Evolutionary conservation across 2,797 vertebrate genomes (phyloP).

Genomic region (Acrocephalus scirpaceus): DNA sequence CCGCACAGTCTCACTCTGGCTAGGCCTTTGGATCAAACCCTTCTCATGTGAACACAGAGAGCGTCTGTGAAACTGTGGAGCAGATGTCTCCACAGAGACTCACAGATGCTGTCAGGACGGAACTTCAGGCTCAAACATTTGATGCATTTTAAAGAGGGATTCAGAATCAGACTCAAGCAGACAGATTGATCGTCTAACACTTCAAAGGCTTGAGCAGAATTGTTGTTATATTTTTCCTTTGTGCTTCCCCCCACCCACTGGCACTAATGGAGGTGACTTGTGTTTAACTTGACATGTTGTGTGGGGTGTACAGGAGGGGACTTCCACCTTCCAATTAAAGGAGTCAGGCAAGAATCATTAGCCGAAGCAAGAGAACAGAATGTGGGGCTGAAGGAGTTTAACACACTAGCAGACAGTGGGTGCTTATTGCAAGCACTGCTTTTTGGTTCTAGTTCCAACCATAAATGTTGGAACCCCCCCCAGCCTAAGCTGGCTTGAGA

Average conservation of each 20-base stretch:
- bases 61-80: conserved; percentile 76
- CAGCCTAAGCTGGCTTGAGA: background rate
- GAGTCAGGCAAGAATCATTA: conserved; percentile 18
- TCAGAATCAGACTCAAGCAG: conserved; percentile 78
- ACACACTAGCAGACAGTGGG: background rate
- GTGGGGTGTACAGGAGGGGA: conserved; percentile 10
- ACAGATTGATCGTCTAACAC: conserved; percentile 80
- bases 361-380: conserved; percentile 23
- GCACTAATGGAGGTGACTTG: conserved; percentile 64
- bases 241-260: conserved; percentile 42
- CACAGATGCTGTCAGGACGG: conserved; percentile 79
- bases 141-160: conserved; percentile 83
- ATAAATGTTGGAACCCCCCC: too few relatives aligned
- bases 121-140: conserved; percentile 81
- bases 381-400: background rate
- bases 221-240: conserved; percentile 68
- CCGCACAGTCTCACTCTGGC: conserved; percentile 69
- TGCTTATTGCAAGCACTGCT: background rate
- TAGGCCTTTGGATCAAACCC: conserved; percentile 79
- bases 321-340: conserved; percentile 48
- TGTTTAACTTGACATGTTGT: conserved; percentile 50
- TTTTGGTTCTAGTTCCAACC: background rate
- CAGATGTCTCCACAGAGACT: conserved; percentile 81
- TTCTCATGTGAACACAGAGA: conserved; percentile 78
- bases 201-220: conserved; percentile 75